Evolutionary conservation across 2,113 vertebrate species (phyloP).

Genomic region (Heteronetta atricapilla): DNA sequence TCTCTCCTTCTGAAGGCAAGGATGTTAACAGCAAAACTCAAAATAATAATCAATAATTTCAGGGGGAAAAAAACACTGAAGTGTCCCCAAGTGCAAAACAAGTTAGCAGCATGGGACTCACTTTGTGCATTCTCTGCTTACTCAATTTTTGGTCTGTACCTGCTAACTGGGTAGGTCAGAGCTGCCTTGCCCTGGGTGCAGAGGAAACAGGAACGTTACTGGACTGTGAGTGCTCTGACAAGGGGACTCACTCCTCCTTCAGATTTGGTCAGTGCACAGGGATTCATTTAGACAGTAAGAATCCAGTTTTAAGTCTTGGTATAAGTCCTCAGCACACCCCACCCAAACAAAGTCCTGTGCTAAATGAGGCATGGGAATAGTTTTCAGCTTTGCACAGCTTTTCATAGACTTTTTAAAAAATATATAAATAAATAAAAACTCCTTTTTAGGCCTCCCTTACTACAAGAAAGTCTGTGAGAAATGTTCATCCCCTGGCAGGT

Average conservation of each 20-base stretch:
- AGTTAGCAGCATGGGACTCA: background rate
- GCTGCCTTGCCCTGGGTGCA: background rate
- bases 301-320: background rate
- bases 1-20: background rate
- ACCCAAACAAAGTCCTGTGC: background rate
- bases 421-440: background rate
- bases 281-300: background rate
- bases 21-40: background rate
- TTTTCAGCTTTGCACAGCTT: background rate
- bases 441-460: background rate
- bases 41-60: background rate
- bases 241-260: background rate
- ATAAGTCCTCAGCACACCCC: background rate
- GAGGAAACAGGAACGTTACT: background rate
- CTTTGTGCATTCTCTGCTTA: background rate
- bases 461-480: background rate
- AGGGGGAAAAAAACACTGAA: background rate
- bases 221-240: background rate
- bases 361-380: background rate
- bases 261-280: background rate
- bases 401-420: background rate
- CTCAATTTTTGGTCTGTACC: background rate
- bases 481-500: rapidly evolving
- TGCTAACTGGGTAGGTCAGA: background rate
- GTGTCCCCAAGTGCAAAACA: background rate